Evolutionary conservation across 2,888 invertebrate genomes (phyloP), one percentile per base, ranked within the genome.

Genomic region (Rhamnusium bicolor): DNA sequence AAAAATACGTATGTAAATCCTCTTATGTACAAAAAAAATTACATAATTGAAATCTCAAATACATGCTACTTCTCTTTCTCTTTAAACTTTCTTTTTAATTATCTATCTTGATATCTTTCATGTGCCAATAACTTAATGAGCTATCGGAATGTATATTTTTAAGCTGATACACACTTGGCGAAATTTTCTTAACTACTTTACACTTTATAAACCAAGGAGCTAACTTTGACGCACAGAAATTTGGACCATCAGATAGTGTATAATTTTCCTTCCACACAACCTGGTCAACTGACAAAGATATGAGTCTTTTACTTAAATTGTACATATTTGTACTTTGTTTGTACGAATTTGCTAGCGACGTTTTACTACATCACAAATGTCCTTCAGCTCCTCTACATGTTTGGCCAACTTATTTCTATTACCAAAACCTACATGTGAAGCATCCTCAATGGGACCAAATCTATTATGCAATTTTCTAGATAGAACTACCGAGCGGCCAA

Each of bases 181-280:
- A 66, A 19, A 62, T 18, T 14, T 68, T 60, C 8, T 24, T 27
- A 1, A 16, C 68, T 27, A 69, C 69, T n/a, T 19, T 14, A 29
- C 69, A 69, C 7, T 69, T 60, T 1, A 71, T 47, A 40, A 71
- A 81, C 40, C 71, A 75, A 0, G 73, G 76, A 0, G 75, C 74
- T n/a, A 80, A 69, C 32, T 81, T 80, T 0, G 75, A 53, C 0
- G 76, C 32, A 12, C 73, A 53, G 16, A 71, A 53, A 27, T 73
- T 51, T 0, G 72, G 61, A 4, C 71, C 75, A n/a, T 63, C 70
- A 8, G 80, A 79, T 0, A 79, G 60, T 0, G 51, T 29, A 27
- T 71, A 62, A 53, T 74, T 74, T 40, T 56, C 46, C 40, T 66
- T 71, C 74, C 74, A 74, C 4, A 74, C 69, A 7, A 49, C 46